Base-by-base conservation (phyloP, 2,113 vertebrate genomes). In the Anoura caudifer region DNA sequence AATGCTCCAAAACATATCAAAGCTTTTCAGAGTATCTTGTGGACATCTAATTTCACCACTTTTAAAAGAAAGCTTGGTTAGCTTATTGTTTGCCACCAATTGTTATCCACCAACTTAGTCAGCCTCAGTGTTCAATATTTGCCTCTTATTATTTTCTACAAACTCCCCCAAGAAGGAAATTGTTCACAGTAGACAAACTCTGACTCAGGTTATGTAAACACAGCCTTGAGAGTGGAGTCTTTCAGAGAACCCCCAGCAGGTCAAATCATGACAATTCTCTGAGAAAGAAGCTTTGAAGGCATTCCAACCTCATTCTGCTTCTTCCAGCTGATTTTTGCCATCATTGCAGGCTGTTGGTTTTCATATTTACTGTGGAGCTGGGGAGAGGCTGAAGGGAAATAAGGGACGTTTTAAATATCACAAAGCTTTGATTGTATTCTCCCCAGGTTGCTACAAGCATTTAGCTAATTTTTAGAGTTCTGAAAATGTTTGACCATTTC, bases 391-490 rank as follows among this genome's bases (percentile, higher is more conserved):
- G n/a, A 70, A 70, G 7, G 26, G 16, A 26, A 70, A 47, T 77
- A 87, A 19, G 36, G 15, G 16, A 79, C 59, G 22, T 92, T 90
- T 90, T 81, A 91, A 91, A 88, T 13, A 19, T 16, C 38, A 63
- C 52, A 83, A 56, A 72, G 33, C 22, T 93, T 65, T 59, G 36
- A 85, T 47, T 73, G 75, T 59, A 85, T 69, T 17, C 2, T 96
- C 65, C 41, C 17, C 24, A 70, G 79, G 67, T 81, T 86, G 31
- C 28, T 59, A 22, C 52, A 85, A 82, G 24, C 6, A 77, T 61
- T 89, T 90, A 10, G 31, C 79, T 94, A 79, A 84, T 72, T 94
- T 96, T 45, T 75, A 54, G 56, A 82, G 10, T 54, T 86, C 69
- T 87, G 59, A 83, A 82, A 91, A 83, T 75, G 10, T 90, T 94